Evolutionary conservation across 2,113 vertebrate genomes (phyloP).

Genomic region (cat (Felis catus)): F.catus_Fca126_mat1.0 CM031413.1:112875501-112876000

Average conservation of each 20-base stretch:
- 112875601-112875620: neutral
- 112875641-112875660: neutral
- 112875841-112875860: neutral
- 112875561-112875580: neutral
- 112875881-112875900: neutral
- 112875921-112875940: neutral
- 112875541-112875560: neutral
- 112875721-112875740: neutral
- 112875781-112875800: neutral
- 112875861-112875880: neutral
- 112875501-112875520: neutral
- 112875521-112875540: neutral
- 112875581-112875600: neutral
- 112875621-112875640: neutral
- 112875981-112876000: neutral
- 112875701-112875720: neutral
- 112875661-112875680: neutral
- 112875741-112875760: neutral
- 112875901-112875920: neutral
- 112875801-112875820: neutral
- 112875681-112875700: neutral
- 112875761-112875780: neutral
- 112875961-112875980: neutral
- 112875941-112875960: neutral
- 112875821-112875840: conserved; percentile 21